Evolutionary conservation across 2,113 vertebrate genomes (phyloP).

Genomic region (Pseudonaja textilis): DNA sequence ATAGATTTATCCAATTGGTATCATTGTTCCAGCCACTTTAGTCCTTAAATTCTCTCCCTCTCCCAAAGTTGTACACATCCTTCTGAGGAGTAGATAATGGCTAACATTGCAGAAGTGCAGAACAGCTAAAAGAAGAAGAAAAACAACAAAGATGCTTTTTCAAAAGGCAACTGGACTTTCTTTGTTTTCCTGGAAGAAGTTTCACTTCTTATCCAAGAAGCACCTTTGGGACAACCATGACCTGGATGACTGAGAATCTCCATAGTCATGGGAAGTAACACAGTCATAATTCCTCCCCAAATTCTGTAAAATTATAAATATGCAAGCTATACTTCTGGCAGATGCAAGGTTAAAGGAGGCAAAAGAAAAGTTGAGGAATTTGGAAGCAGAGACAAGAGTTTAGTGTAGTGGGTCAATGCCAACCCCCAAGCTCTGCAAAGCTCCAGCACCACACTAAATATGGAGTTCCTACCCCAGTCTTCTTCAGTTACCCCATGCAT

Average conservation of each 20-base stretch:
- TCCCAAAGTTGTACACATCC: background rate
- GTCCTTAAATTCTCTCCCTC: background rate
- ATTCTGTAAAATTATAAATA: background rate
- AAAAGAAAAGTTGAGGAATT: background rate
- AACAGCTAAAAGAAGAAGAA: background rate
- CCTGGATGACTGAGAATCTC: too few species aligned
- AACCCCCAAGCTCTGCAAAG: background rate
- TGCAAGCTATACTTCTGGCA: background rate
- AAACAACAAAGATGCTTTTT: too few species aligned
- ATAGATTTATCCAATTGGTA: background rate
- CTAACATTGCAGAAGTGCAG: background rate
- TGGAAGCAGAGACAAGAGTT: background rate
- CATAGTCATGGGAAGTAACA: background rate
- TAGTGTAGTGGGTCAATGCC: background rate
- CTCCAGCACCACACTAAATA: background rate
- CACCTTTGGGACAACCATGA: too few species aligned
- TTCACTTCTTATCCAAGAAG: too few species aligned
- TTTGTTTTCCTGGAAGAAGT: too few species aligned
- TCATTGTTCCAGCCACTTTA: background rate
- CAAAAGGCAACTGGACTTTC: too few species aligned
- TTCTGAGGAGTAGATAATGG: background rate
- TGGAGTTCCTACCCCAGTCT: background rate
- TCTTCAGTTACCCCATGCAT: background rate
- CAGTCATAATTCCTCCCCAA: background rate
- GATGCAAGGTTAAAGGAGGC: background rate